Percentiles rank a stretch among this genome's conserved stretches.
phyloP scores from a whole-genome alignment of 2,797 vertebrate genomes.

The Chromobotia macracanthus region DNA sequence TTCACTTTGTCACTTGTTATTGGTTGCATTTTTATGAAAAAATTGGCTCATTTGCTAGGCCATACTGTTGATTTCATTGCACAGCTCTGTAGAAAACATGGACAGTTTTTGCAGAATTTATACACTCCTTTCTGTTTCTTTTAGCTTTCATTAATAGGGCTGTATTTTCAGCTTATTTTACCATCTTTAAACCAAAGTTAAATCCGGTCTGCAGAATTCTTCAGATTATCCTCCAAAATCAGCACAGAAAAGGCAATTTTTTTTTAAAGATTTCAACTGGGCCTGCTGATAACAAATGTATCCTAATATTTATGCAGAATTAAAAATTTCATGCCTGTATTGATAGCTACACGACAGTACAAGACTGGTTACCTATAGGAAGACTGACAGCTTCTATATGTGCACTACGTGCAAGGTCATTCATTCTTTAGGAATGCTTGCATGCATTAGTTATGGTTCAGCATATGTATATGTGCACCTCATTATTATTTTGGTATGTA shows the following conservation, averaged over 20 bases:
- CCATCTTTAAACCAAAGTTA: too few species aligned
- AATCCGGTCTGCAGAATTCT: not conserved
- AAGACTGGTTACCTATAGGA: not conserved
- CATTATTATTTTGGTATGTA: constrained; percentile 39
- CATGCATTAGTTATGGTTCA: constrained; percentile 5
- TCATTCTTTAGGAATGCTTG: constrained; percentile 11
- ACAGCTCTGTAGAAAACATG: not conserved
- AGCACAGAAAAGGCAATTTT: not conserved
- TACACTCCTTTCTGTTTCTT: too few species aligned
- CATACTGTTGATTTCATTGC: too few species aligned
- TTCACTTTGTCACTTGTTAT: too few species aligned
- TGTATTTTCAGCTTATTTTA: too few species aligned
- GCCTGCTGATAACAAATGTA: too few species aligned
- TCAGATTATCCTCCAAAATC: not conserved
- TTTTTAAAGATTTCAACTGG: too few species aligned
- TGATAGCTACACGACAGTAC: not conserved
- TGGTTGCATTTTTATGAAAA: too few species aligned
- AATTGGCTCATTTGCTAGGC: too few species aligned
- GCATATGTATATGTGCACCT: constrained; percentile 30
- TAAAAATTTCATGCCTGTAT: not conserved
- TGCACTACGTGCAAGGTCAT: constrained; percentile 13
- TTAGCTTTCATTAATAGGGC: too few species aligned
- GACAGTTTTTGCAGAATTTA: not conserved
- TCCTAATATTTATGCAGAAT: not conserved
- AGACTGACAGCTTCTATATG: not conserved